Evolutionary conservation across 2,888 invertebrate species (phyloP).

Genomic region (Melieria picta): DNA sequence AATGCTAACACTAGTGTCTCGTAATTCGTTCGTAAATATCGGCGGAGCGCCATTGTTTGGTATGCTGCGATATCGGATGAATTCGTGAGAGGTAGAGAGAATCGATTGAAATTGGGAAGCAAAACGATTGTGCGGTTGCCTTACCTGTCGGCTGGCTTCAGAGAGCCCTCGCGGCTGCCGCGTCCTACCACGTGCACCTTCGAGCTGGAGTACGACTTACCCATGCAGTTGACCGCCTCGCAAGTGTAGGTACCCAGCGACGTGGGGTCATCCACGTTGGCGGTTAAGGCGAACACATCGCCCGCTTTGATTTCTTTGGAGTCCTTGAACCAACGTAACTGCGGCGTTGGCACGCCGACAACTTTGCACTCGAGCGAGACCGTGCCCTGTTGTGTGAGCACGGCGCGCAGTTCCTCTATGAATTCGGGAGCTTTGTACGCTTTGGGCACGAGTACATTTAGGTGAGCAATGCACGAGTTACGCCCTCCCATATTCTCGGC

Average conservation of each 20-base stretch:
- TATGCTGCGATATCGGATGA: constrained; percentile 47
- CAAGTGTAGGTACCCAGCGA: constrained; percentile 89
- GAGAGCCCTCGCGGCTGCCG: constrained; percentile 76
- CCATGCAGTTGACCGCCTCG: constrained; percentile 90
- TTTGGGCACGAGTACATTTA: constrained; percentile 86
- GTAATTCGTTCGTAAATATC: constrained; percentile 79
- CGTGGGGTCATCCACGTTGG: constrained; percentile 84
- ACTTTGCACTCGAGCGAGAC: constrained; percentile 93
- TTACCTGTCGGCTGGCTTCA: constrained; percentile 76
- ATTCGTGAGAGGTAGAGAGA: constrained; percentile 19
- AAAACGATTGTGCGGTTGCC: constrained; percentile 18
- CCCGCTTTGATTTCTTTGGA: constrained; percentile 89
- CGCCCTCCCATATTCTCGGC: constrained; percentile 81
- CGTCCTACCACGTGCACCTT: constrained; percentile 84
- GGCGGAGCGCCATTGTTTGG: constrained; percentile 72
- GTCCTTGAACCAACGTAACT: constrained; percentile 83
- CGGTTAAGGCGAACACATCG: constrained; percentile 87
- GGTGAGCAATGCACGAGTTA: constrained; percentile 78
- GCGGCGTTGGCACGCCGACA: constrained; percentile 87
- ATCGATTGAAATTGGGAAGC: not conserved
- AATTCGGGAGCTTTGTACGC: constrained; percentile 90
- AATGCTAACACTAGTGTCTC: constrained; percentile 80
- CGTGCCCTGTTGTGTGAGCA: constrained; percentile 87
- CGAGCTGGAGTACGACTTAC: constrained; percentile 82
- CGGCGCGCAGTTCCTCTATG: constrained; percentile 82